phyloP scores from a whole-genome alignment of 2,797 vertebrate genomes.

The Spea hammondii region DNA sequence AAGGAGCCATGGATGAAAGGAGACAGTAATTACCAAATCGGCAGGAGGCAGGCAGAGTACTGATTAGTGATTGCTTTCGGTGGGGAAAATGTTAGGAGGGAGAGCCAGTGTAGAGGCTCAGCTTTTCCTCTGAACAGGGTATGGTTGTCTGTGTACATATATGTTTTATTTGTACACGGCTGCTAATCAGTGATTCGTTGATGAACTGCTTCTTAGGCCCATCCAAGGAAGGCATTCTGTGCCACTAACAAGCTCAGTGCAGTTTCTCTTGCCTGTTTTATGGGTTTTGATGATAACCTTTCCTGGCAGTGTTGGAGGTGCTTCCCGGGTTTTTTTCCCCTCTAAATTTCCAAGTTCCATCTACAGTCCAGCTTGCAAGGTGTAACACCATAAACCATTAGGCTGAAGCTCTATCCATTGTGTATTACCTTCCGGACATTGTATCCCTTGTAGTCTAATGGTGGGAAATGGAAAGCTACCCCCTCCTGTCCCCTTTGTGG shows the following conservation, averaged over 20 bases:
- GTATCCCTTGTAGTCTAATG: too few species aligned
- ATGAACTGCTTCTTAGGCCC: conserved; percentile 15
- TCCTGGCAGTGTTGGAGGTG: conserved; percentile 6
- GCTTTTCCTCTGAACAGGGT: neutral
- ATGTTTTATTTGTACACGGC: conserved; percentile 19
- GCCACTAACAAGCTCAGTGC: conserved; percentile 24
- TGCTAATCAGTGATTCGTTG: conserved; percentile 33
- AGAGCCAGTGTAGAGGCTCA: conserved; percentile 24
- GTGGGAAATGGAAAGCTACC: too few species aligned
- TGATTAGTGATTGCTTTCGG: conserved; percentile 57
- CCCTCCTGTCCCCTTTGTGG: too few species aligned
- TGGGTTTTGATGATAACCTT: conserved; percentile 23
- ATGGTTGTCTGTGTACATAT: conserved; percentile 33
- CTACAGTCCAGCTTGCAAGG: neutral
- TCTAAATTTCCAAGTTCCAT: neutral
- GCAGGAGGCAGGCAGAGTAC: conserved; percentile 68
- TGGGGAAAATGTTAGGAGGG: conserved; percentile 28
- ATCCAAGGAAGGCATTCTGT: conserved; percentile 4
- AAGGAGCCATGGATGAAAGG: conserved; percentile 72
- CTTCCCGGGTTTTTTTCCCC: neutral
- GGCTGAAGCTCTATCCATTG: too few species aligned
- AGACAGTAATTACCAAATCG: conserved; percentile 79
- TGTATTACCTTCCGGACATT: too few species aligned
- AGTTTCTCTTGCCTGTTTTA: neutral
- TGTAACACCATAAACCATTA: too few species aligned